phyloP scores from a whole-genome alignment of 2,888 invertebrate genomes.

The Calameuta idolon region DNA sequence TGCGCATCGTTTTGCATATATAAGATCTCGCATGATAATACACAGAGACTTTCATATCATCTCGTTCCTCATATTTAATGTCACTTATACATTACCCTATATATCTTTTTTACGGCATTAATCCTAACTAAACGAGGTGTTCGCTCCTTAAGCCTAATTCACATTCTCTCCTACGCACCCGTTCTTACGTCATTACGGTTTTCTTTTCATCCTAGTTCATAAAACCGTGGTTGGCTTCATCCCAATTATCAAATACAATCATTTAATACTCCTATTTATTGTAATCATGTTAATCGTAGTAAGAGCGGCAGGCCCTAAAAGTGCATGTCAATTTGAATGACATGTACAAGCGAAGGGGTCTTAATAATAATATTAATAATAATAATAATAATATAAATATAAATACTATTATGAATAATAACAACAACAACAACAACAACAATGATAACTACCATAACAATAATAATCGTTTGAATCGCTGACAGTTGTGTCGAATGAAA shows the following conservation, averaged over 20 bases:
- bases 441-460: background rate
- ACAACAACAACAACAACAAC: background rate
- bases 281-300: background rate
- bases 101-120: background rate
- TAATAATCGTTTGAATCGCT: background rate
- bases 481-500: background rate
- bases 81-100: background rate
- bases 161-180: background rate
- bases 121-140: background rate
- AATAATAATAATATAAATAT: background rate
- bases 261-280: background rate
- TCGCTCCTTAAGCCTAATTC: background rate
- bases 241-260: background rate
- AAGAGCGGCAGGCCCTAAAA: background rate
- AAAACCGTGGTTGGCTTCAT: background rate
- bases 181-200: background rate
- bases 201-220: background rate
- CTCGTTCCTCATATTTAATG: background rate
- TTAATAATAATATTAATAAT: background rate
- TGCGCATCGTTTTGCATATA: background rate
- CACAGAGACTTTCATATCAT: background rate
- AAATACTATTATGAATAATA: background rate
- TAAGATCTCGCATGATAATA: background rate
- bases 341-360: background rate
- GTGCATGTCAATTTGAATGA: background rate